Percentiles rank a stretch among this genome's conserved stretches.
These are phyloP conservation scores for Epinotia brunnichana DNA, from an alignment of 2,888 invertebrate genomes.

Conservation along the genomic window DNA sequence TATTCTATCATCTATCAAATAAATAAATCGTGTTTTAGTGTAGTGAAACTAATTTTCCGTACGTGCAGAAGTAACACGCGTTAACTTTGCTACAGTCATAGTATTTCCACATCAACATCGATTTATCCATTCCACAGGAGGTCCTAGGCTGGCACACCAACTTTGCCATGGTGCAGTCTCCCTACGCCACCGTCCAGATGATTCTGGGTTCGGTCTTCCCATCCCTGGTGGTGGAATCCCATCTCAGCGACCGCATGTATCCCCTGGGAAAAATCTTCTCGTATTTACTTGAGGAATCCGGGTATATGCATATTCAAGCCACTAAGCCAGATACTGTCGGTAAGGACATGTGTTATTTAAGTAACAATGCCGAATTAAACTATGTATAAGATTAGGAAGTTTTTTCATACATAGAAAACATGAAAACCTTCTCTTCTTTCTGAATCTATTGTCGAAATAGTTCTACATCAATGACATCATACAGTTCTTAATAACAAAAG, in stretches of 20 bases:
- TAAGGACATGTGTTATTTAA: conserved; percentile 54
- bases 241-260: conserved; percentile 65
- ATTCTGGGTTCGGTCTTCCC: conserved; percentile 67
- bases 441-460: too few species aligned
- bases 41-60: too few species aligned
- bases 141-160: conserved; percentile 59
- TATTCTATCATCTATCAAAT: too few species aligned
- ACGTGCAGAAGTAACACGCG: too few species aligned
- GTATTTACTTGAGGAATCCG: conserved; percentile 42
- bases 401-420: too few species aligned
- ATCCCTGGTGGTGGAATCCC: conserved; percentile 64
- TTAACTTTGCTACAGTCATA: too few species aligned
- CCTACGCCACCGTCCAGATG: conserved; percentile 44
- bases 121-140: conserved; percentile 57
- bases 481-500: too few species aligned
- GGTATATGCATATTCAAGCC: conserved; percentile 87
- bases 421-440: too few species aligned
- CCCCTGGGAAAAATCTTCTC: conserved; percentile 52
- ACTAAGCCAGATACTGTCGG: conserved; percentile 93
- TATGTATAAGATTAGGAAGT: too few species aligned
- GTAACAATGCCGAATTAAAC: neutral
- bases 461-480: too few species aligned
- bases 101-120: too few species aligned
- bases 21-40: too few species aligned
- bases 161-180: conserved; percentile 47